Conservation (phyloP, 2,113 vertebrate genomes). For the Herpetotheres cachinnans region DNA sequence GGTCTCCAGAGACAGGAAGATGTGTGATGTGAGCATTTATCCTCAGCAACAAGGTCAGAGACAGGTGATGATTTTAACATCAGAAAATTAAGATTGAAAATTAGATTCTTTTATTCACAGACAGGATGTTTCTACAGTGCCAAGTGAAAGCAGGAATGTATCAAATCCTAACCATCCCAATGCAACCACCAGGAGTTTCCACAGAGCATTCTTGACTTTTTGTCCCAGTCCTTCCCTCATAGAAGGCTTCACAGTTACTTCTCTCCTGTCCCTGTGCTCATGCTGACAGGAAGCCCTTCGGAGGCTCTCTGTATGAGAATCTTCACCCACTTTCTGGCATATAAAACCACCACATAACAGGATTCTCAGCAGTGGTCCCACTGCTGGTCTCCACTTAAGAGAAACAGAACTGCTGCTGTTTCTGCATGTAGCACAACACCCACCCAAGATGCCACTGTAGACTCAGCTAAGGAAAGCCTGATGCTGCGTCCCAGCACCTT, state of each 20-base stretch:
- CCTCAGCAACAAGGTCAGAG: background rate
- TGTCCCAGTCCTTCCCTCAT: background rate
- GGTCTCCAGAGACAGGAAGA: background rate
- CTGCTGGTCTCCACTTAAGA: background rate
- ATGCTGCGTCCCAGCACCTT: background rate
- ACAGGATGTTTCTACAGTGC: background rate
- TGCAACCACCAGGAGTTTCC: background rate
- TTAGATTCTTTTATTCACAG: background rate
- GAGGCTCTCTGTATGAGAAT: background rate
- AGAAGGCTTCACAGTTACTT: background rate
- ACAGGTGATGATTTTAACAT: background rate
- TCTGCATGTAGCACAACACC: background rate
- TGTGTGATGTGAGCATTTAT: background rate
- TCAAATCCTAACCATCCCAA: background rate
- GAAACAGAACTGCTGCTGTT: background rate
- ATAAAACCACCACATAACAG: background rate
- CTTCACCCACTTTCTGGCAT: background rate
- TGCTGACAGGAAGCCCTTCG: background rate
- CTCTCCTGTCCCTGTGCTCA: background rate
- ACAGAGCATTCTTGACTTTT: background rate
- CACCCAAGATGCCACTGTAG: background rate
- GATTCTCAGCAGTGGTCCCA: background rate
- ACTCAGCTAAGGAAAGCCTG: background rate
- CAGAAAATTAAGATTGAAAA: background rate
- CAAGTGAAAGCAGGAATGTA: background rate